Evolutionary conservation across 2,888 invertebrate genomes (phyloP), one percentile per base, ranked within the genome.

Genomic region (Calameuta pallipes): DNA sequence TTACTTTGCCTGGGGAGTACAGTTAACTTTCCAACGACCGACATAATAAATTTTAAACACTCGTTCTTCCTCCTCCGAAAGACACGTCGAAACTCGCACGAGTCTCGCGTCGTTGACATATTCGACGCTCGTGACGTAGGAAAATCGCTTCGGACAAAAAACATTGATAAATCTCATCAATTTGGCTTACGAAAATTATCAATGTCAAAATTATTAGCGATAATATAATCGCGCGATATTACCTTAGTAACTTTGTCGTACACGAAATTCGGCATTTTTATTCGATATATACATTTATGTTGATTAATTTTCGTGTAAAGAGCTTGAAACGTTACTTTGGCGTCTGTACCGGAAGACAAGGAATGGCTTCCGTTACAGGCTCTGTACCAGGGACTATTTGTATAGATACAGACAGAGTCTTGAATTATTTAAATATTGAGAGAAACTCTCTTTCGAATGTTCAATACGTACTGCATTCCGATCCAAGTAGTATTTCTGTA

Each of bases 401-500:
- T 56, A 9, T 23, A 9, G 23, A 56, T 56, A 9, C 9, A 56
- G 23, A 56, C 23, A 9, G 56, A 56, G 56, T 56, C 56, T 56
- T 23, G 56, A 9, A 56, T 56, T 56, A 56, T 56, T 56, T 56
- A 23, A 9, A 23, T 23, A 56, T 9, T 23, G 6, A 56, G 56
- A 23, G 23, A 56, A 56, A 9, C 41, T 23, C 23, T 23, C 56
- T 56, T 23, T 56, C 23, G 23, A 56, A 56, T 23, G 56, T 56
- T 56, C 56, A 9, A 71, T 31, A 11, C 33, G 71, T 71, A 34
- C 71, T 34, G 71, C 71, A 34, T 71, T 71, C 71, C 71, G 71
- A 31, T 71, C 34, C 71, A 34, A 71, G 31, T 71, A 71, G 71
- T 71, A 71, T 71, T 71, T 71, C 71, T 71, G 71, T 71, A 71